phyloP scores from a whole-genome alignment of 2,888 invertebrate genomes.

The Cephus pygmeus region DNA sequence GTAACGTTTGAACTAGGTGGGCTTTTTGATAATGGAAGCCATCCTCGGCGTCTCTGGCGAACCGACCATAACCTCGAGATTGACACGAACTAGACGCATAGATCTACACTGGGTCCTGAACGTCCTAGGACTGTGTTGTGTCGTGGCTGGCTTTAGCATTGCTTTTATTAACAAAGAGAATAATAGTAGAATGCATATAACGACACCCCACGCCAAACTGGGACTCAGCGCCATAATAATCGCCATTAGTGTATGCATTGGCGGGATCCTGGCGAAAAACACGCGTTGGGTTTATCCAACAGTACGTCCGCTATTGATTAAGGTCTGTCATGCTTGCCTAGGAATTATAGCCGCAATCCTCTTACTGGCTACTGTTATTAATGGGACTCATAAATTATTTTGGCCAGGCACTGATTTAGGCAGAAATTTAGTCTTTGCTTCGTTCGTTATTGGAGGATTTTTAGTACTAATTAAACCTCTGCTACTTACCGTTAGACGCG shows the following conservation, averaged over 20 bases:
- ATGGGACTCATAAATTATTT: constrained; percentile 50
- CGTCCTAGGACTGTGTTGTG: constrained; percentile 42
- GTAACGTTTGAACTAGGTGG: constrained; percentile 36
- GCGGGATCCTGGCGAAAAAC: constrained; percentile 55
- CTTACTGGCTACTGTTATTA: constrained; percentile 51
- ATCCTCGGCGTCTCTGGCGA: constrained; percentile 59
- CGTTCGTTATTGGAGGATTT: constrained; percentile 50
- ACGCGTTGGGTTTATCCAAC: constrained; percentile 54
- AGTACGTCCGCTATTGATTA: constrained; percentile 51
- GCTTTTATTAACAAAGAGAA: constrained; percentile 49
- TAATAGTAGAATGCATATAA: constrained; percentile 41
- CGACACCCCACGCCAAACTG: constrained; percentile 48
- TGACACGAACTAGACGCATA: constrained; percentile 45
- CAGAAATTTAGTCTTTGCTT: constrained; percentile 44
- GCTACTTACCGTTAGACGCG: constrained; percentile 49
- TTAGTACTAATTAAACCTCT: constrained; percentile 55
- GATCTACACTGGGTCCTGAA: constrained; percentile 58
- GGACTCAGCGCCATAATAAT: constrained; percentile 52
- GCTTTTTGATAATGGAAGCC: constrained; percentile 52
- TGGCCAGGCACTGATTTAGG: constrained; percentile 45
- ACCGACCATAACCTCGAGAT: constrained; percentile 40
- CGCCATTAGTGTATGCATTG: constrained; percentile 35
- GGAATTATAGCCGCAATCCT: constrained; percentile 52
- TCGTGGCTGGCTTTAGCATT: constrained; percentile 49
- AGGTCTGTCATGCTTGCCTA: constrained; percentile 52